These are phyloP conservation scores for Helicoverpa zea DNA, from an alignment of 1,140 invertebrate species.

Conservation along the genomic window DNA sequence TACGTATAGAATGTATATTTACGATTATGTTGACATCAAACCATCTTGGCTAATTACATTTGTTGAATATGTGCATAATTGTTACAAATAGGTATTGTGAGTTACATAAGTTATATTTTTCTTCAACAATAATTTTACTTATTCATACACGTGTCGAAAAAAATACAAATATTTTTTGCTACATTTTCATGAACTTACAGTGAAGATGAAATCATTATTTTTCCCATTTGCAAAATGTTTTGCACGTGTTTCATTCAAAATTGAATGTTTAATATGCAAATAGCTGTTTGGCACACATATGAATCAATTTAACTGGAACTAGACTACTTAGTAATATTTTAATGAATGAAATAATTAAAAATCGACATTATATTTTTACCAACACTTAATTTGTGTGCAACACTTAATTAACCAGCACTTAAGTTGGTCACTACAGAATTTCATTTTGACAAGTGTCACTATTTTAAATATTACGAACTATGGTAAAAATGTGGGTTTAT, in stretches of 20 bases:
- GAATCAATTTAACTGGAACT: too few relatives aligned
- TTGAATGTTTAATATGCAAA: too few relatives aligned
- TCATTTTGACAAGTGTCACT: constrained; percentile 60
- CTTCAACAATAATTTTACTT: not conserved
- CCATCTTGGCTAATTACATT: constrained; percentile 8
- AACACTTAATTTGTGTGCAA: not conserved
- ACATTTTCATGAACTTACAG: too few relatives aligned
- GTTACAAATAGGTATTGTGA: not conserved
- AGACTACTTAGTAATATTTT: too few relatives aligned
- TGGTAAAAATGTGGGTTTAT: constrained; percentile 16
- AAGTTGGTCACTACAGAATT: constrained; percentile 58
- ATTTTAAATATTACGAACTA: constrained; percentile 35
- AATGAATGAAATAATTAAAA: not conserved
- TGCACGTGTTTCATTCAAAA: too few relatives aligned
- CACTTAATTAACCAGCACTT: not conserved
- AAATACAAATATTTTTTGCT: too few relatives aligned
- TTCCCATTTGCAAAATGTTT: too few relatives aligned
- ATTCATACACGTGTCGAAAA: not conserved
- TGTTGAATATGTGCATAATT: constrained; percentile 11
- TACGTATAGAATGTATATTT: constrained; percentile 24
- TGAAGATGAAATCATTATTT: too few relatives aligned
- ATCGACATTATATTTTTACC: constrained; percentile 9
- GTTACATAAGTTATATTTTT: not conserved
- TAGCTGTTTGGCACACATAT: too few relatives aligned
- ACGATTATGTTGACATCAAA: constrained; percentile 9